These are phyloP conservation scores for Botrylloides violaceus DNA, from an alignment of 23 tunicate species.

Conservation along the genomic window DNA sequence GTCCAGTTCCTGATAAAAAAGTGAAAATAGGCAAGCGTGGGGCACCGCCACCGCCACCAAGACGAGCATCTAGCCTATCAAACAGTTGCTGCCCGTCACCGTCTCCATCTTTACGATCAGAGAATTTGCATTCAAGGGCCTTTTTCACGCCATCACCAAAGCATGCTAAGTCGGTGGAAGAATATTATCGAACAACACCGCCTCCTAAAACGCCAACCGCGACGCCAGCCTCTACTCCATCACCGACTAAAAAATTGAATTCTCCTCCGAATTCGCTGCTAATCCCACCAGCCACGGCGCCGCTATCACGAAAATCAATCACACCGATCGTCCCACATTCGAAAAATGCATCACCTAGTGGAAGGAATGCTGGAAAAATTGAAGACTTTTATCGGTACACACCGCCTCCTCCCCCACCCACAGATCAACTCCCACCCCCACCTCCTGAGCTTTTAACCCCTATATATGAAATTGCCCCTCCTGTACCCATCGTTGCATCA, in stretches of 20 bases:
- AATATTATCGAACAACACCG: not conserved
- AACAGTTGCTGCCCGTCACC: conserved; percentile 12
- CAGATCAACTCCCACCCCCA: conserved; percentile 16
- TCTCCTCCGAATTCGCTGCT: not conserved
- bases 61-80: conserved; percentile 55
- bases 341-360: not conserved
- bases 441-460: not conserved
- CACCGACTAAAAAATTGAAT: not conserved
- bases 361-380: not conserved
- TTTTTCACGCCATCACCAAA: not conserved
- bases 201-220: conserved; percentile 1
- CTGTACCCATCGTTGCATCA: no score
- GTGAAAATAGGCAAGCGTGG: not conserved
- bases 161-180: not conserved
- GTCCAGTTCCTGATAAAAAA: not conserved
- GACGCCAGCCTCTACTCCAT: not conserved
- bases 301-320: not conserved
- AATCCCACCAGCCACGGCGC: not conserved
- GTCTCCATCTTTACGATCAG: conserved; percentile 3
- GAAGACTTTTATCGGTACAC: not conserved
- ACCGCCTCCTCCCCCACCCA: conserved; percentile 19
- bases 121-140: not conserved
- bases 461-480: not conserved
- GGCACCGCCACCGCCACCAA: conserved; percentile 58
- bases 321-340: conserved; percentile 3